phyloP scores from a whole-genome alignment of 2,113 vertebrate genomes.

The Donacobius atricapilla region DNA sequence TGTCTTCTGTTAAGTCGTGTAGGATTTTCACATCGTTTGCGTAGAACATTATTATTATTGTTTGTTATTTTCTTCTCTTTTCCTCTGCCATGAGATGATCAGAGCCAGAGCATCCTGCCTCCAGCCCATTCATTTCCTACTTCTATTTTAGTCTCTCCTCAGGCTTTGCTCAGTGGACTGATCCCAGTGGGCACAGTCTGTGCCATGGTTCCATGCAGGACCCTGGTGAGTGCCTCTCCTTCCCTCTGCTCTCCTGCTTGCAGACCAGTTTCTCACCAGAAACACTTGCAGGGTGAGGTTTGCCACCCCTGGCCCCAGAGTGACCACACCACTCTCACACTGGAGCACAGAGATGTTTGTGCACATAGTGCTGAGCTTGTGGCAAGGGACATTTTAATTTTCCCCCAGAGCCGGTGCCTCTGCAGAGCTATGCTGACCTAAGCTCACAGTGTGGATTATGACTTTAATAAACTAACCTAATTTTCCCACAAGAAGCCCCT shows the following conservation, averaged over 20 bases:
- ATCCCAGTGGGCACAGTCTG: neutral
- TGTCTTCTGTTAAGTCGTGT: neutral
- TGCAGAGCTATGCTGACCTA: neutral
- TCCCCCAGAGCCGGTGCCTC: neutral
- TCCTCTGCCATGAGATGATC: neutral
- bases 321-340: neutral
- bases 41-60: neutral
- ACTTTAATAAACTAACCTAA: neutral
- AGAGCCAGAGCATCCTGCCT: neutral
- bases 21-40: neutral
- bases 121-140: neutral
- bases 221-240: neutral
- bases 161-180: neutral
- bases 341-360: neutral
- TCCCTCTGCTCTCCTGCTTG: neutral
- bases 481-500: neutral
- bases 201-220: neutral
- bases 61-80: neutral
- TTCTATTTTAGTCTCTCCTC: neutral
- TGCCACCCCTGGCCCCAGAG: neutral
- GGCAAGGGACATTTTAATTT: neutral
- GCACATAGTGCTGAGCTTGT: rapidly evolving
- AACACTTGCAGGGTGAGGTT: neutral
- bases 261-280: neutral
- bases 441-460: neutral